Evolutionary conservation across 2,797 vertebrate genomes (phyloP).

Genomic region (Anisognathus igniventris): DNA sequence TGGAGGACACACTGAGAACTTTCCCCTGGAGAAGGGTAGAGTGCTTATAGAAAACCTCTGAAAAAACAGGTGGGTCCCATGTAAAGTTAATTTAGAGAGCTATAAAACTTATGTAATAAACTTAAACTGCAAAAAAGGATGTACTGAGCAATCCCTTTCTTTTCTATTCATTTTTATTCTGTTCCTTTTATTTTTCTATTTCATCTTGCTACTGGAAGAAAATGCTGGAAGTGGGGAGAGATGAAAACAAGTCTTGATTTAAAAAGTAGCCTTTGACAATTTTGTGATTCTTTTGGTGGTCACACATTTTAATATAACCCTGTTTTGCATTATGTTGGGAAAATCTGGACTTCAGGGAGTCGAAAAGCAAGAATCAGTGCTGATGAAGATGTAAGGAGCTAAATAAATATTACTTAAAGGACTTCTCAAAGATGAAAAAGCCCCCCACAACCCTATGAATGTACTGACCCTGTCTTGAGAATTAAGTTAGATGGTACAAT

Average conservation of each 20-base stretch:
- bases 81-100: not conserved
- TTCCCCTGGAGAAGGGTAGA: not conserved
- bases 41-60: not conserved
- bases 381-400: constrained; percentile 35
- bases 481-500: constrained; percentile 61
- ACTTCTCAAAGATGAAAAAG: constrained; percentile 6
- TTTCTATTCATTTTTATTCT: not conserved
- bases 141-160: not conserved
- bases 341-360: constrained; percentile 37
- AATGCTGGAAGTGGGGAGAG: not conserved
- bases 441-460: not conserved
- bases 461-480: constrained; percentile 52
- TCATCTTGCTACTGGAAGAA: not conserved
- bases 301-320: not conserved
- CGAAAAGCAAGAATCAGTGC: constrained; percentile 33
- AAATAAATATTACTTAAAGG: constrained; percentile 53
- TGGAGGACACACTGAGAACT: not conserved
- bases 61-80: not conserved
- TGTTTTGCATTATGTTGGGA: constrained; percentile 15
- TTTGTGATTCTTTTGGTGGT: constrained; percentile 24
- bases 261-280: not conserved
- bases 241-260: constrained; percentile 4
- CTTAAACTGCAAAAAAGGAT: not conserved
- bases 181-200: not conserved
- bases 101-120: not conserved